A percentile compares a stretch with the other conserved stretches of the same genome.
These are phyloP conservation scores for Melanostoma scalare DNA, from an alignment of 2,888 invertebrate species.

Conservation along the genomic window DNA sequence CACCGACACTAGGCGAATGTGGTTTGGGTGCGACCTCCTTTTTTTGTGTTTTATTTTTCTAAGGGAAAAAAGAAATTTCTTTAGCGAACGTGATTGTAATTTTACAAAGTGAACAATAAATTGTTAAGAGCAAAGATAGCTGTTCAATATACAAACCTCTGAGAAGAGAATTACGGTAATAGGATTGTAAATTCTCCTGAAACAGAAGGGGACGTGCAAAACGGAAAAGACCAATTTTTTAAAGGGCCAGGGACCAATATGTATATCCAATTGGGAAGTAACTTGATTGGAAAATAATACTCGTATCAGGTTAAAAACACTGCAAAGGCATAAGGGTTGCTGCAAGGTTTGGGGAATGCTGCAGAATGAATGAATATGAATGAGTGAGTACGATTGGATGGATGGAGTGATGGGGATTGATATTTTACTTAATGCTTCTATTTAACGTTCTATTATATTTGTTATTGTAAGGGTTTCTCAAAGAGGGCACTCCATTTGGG, in stretches of 20 bases:
- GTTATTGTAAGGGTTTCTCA: too few species aligned
- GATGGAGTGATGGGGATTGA: too few species aligned
- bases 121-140: slow-evolving; percentile 39
- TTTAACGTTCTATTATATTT: too few species aligned
- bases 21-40: not conserved
- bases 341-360: too few species aligned
- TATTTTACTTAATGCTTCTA: too few species aligned
- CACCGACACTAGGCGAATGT: not conserved
- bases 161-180: slow-evolving; percentile 59
- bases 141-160: slow-evolving; percentile 37
- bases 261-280: slow-evolving; percentile 34
- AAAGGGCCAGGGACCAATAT: slow-evolving; percentile 5
- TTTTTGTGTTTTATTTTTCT: slow-evolving; percentile 15
- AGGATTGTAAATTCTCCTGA: slow-evolving; percentile 59
- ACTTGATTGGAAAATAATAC: slow-evolving; percentile 42
- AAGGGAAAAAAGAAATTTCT: slow-evolving; percentile 29
- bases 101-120: slow-evolving; percentile 73
- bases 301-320: too few species aligned
- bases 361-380: too few species aligned
- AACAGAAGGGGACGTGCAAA: slow-evolving; percentile 1
- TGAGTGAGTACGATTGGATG: too few species aligned
- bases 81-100: slow-evolving; percentile 66
- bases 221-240: not conserved
- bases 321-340: too few species aligned
- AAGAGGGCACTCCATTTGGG: too few species aligned